Conservation (phyloP, 1,140 invertebrate genomes). For the Condylostylus longicornis region DNA sequence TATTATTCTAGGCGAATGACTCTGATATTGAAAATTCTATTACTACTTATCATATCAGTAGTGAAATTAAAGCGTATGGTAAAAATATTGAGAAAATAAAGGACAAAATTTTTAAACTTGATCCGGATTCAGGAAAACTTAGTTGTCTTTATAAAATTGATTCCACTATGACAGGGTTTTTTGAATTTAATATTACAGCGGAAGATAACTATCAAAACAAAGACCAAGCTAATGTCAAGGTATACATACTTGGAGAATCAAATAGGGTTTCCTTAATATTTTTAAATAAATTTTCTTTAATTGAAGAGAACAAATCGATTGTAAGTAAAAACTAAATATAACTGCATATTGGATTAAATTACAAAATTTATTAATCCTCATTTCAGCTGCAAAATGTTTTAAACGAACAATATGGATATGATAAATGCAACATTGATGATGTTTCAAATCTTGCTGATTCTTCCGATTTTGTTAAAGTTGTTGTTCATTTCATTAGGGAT, state of each 20-base stretch:
- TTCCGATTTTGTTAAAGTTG: conserved; percentile 31
- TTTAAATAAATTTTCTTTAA: conserved; percentile 31
- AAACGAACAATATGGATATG: conserved; percentile 29
- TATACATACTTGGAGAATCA: conserved; percentile 35
- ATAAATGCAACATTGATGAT: conserved; percentile 36
- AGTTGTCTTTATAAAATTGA: conserved; percentile 34
- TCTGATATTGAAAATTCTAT: too few relatives aligned
- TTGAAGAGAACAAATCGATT: conserved; percentile 29
- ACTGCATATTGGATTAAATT: background rate
- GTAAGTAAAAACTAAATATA: conserved; percentile 28
- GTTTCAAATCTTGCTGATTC: conserved; percentile 25
- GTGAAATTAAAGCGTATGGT: conserved; percentile 23
- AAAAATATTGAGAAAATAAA: conserved; percentile 19
- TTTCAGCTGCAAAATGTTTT: conserved; percentile 34
- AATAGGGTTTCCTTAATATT: conserved; percentile 39
- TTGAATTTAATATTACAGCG: conserved; percentile 37
- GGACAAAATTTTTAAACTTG: conserved; percentile 31
- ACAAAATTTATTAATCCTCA: background rate
- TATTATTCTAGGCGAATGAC: too few relatives aligned
- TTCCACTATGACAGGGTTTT: conserved; percentile 38
- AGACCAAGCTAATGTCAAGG: conserved; percentile 32
- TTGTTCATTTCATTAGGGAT: conserved; percentile 36
- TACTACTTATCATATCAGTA: too few relatives aligned
- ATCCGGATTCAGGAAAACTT: conserved; percentile 30
- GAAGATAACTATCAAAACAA: conserved; percentile 34